Percentiles rank a stretch among this genome's conserved stretches.
Conservation (phyloP, 2,888 invertebrate species). For the Troides helena region DNA sequence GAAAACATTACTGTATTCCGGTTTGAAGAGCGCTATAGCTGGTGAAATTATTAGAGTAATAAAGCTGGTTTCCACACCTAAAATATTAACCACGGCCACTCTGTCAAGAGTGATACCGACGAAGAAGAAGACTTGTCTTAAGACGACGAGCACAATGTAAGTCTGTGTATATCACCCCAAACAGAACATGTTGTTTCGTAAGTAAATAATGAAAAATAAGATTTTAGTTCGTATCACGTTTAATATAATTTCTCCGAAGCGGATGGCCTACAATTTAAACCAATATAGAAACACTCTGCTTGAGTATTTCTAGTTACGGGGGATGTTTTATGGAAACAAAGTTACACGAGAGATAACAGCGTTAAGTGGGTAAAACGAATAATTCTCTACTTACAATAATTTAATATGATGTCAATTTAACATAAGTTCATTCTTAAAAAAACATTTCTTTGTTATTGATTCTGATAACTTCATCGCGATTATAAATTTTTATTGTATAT, state of each 20-base stretch:
- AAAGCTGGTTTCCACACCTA: no score
- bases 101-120: no score
- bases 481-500: not conserved
- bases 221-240: not conserved
- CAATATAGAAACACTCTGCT: slow-evolving; percentile 10
- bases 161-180: no score
- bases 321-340: not conserved
- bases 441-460: not conserved
- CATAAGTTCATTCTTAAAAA: not conserved
- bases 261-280: slow-evolving; percentile 10
- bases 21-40: no score
- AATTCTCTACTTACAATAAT: not conserved
- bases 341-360: not conserved
- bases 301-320: not conserved
- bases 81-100: no score
- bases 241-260: slow-evolving; percentile 9
- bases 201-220: no score
- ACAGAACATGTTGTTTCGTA: no score
- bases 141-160: no score
- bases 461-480: not conserved
- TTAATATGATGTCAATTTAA: not conserved
- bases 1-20: no score
- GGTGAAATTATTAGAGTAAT: no score
- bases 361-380: not conserved
- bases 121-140: no score